phyloP scores from a whole-genome alignment of 2,888 invertebrate genomes.

The Macrosiphum euphorbiae region DNA sequence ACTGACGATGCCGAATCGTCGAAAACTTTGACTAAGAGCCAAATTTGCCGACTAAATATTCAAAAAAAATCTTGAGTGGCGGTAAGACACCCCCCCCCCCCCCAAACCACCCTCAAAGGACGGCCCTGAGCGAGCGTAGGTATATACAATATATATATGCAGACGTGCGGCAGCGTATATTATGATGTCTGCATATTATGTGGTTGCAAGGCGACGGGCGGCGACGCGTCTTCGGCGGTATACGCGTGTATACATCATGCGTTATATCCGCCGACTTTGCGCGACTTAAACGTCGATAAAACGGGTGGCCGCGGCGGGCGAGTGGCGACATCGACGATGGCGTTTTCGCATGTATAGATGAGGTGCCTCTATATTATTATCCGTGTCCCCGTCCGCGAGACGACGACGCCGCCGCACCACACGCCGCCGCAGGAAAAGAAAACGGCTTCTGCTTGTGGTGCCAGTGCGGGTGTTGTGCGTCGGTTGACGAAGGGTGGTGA shows the following conservation, averaged over 20 bases:
- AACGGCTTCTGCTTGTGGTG: background rate
- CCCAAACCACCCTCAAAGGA: too few species aligned
- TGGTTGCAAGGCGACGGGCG: background rate
- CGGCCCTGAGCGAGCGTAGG: too few species aligned
- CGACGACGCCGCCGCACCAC: background rate
- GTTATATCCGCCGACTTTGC: background rate
- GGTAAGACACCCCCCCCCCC: too few species aligned
- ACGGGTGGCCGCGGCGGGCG: slow-evolving; percentile 16
- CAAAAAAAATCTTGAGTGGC: too few species aligned
- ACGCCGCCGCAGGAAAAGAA: background rate
- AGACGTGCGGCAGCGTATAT: background rate
- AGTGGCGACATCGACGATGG: background rate
- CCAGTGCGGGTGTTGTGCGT: background rate
- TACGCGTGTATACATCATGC: too few species aligned
- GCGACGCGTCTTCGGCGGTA: background rate
- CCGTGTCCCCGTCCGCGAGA: background rate
- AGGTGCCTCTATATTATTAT: background rate
- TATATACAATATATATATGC: background rate
- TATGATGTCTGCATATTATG: background rate
- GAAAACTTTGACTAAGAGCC: too few species aligned
- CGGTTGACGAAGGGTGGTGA: background rate
- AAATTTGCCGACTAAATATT: too few species aligned
- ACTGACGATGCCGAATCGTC: too few species aligned
- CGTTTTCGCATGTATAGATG: background rate
- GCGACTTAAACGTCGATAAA: slow-evolving; percentile 39